Evolutionary conservation across 2,797 vertebrate genomes (phyloP), one percentile per base, ranked within the genome.

Genomic region (Simalia tracyae): DNA sequence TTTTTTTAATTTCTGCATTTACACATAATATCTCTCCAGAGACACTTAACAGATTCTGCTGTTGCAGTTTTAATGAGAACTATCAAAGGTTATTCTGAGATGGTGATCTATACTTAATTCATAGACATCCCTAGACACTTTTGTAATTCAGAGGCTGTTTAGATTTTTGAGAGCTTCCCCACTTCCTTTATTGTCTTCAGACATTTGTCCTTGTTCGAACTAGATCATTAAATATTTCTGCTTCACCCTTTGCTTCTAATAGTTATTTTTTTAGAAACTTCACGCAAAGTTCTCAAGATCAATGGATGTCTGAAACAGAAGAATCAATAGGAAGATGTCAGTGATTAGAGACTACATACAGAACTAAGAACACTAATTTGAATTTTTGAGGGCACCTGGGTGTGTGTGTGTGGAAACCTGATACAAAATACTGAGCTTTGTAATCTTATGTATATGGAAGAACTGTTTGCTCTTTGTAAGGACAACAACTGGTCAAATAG

Each of bases 1-100:
- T 97, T 97, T 97, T 97, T 97, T 96, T 97, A 97, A 97, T 97
- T 97, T 97, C 95, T 97, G 93, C 96, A 95, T 97, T 97, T 97
- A 96, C 93, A 97, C 94, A 96, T 96, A 97, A 97, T 96, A 94
- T 97, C 95, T 96, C 97, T 96, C 97, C 81, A 57, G 96, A 96
- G 97, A 91, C 93, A 92, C 94, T 96, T 97, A 96, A 97, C 96
- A 93, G 94, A 96, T 96, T 97, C 96, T 95, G 91, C 92, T 93
- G 95, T 94, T 91, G 94, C 94, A 94, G 94, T 96, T 96, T 97
- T 97, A 97, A 97, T 97, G 96, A 97, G 97, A 97, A 96, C 96
- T 97, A 97, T 96, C 96, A 97, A 96, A 97, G 96, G 96, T 96
- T 97, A 97, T 94, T 95, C 94, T 92, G 94, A 95, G 95, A 97